Evolutionary conservation across 2,797 vertebrate species (phyloP).

Genomic region (Leptatherina wallacei): DNA sequence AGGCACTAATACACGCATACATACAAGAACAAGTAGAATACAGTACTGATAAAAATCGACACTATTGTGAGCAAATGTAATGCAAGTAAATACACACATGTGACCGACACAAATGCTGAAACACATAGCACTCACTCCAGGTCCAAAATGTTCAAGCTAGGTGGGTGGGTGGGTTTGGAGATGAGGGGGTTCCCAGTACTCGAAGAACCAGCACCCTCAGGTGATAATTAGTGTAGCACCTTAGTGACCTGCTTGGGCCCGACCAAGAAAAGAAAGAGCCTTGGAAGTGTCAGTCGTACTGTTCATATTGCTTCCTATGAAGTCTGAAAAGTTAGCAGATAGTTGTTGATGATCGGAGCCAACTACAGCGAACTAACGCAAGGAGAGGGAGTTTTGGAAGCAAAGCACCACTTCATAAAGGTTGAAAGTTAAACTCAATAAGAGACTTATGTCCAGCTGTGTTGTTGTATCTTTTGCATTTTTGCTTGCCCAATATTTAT

Average conservation of each 20-base stretch:
- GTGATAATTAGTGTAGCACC: constrained; percentile 70
- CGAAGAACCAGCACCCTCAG: constrained; percentile 50
- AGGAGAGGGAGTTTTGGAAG: constrained; percentile 1
- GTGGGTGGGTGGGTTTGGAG: neutral
- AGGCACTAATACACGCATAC: neutral
- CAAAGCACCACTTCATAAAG: neutral
- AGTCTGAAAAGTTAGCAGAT: neutral
- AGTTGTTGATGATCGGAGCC: constrained; percentile 17
- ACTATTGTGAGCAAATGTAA: neutral
- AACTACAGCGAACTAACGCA: constrained; percentile 4
- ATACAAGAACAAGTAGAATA: constrained; percentile 6
- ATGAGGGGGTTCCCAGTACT: constrained; percentile 27
- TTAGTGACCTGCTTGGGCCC: constrained; percentile 56
- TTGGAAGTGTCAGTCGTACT: constrained; percentile 31
- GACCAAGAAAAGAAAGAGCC: constrained; percentile 34
- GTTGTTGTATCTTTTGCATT: neutral
- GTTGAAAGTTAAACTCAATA: constrained; percentile 2
- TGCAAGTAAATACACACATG: constrained; percentile 15
- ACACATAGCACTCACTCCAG: constrained; percentile 10
- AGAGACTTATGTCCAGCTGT: constrained; percentile 2
- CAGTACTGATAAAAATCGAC: constrained; percentile 2
- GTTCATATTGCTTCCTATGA: constrained; percentile 16
- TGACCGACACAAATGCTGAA: neutral
- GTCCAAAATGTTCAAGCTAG: constrained; percentile 26
- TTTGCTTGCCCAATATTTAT: constrained; percentile 1